Percentiles rank a stretch among this genome's conserved stretches.
phyloP scores from a whole-genome alignment of 1,140 invertebrate genomes.

The Drosophila paulistorum region DNA sequence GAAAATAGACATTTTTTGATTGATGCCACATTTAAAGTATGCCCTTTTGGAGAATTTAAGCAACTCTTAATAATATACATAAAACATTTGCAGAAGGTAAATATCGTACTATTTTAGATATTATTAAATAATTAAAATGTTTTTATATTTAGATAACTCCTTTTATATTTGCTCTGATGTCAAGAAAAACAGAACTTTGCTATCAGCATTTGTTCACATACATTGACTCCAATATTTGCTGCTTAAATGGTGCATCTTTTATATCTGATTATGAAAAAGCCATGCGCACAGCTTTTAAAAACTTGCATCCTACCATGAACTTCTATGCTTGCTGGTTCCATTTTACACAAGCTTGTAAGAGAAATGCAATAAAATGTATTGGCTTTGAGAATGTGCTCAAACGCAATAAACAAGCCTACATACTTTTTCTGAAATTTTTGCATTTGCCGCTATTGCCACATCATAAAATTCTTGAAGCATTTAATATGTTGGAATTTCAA shows the following conservation, averaged over 20 bases:
- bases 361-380: too few relatives aligned
- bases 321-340: too few relatives aligned
- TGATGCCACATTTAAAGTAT: conserved; percentile 16
- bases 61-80: conserved; percentile 18
- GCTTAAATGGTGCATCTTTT: conserved; percentile 19
- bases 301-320: not conserved
- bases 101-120: conserved; percentile 1
- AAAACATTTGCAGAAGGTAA: conserved; percentile 21
- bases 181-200: conserved; percentile 11
- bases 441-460: too few relatives aligned
- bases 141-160: too few relatives aligned
- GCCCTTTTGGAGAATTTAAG: conserved; percentile 15
- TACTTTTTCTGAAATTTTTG: too few relatives aligned
- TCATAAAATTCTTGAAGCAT: too few relatives aligned
- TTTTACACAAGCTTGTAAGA: too few relatives aligned
- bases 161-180: conserved; percentile 16
- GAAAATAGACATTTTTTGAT: conserved; percentile 13
- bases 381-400: too few relatives aligned
- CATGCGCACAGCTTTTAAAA: conserved; percentile 6
- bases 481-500: too few relatives aligned
- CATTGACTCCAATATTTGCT: not conserved
- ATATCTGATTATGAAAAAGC: conserved; percentile 24
- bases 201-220: conserved; percentile 9
- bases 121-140: conserved; percentile 10
- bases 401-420: too few relatives aligned